Evolutionary conservation across 2,113 vertebrate genomes (phyloP).

Genomic region (Agapornis roseicollis): DNA sequence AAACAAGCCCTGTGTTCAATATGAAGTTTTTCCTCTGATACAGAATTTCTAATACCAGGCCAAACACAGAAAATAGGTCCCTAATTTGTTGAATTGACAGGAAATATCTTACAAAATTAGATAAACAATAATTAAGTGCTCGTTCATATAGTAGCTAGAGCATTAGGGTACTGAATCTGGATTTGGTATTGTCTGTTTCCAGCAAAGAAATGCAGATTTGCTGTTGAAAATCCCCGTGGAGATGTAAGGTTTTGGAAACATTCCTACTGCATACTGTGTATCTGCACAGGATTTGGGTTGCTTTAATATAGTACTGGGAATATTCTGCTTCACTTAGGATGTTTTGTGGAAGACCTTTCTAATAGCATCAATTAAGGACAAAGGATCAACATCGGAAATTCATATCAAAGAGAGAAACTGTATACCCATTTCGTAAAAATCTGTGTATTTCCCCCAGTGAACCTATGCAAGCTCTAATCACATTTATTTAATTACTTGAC

Average conservation of each 20-base stretch:
- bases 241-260: neutral
- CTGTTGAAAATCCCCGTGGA: neutral
- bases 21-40: neutral
- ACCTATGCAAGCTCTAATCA: neutral
- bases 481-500: conserved; percentile 13
- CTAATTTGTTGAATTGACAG: neutral
- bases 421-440: neutral
- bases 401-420: neutral
- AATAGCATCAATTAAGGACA: neutral
- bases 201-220: neutral
- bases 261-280: neutral
- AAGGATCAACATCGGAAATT: neutral
- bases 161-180: neutral
- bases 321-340: neutral
- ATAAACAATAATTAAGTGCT: neutral
- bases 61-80: neutral
- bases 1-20: neutral
- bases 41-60: neutral
- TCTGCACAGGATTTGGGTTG: neutral
- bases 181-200: neutral
- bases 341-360: neutral
- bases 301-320: neutral
- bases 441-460: neutral
- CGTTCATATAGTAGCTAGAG: neutral
- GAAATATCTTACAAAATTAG: neutral